Conservation (phyloP, 1,140 invertebrate genomes). For the Pachyrhynchus sulphureomaculatus region DNA sequence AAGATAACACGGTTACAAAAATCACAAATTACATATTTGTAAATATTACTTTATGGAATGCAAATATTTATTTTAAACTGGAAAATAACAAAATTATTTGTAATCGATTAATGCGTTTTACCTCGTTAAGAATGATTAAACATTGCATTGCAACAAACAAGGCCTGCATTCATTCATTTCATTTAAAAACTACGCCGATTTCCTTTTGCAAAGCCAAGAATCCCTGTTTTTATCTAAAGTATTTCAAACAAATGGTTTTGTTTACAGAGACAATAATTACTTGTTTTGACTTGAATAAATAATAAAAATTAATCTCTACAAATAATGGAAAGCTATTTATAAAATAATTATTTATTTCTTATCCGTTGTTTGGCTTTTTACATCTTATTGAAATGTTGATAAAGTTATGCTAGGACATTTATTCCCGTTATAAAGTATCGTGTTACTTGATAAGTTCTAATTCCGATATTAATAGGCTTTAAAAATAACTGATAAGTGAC, state of each 20-base stretch:
- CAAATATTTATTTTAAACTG: too few relatives aligned
- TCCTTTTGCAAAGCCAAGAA: background rate
- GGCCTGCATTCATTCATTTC: background rate
- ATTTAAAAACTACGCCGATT: background rate
- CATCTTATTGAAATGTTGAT: background rate
- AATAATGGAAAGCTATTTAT: background rate
- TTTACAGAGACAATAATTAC: background rate
- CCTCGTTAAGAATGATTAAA: too few relatives aligned
- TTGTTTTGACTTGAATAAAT: background rate
- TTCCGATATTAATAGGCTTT: background rate
- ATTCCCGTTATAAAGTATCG: background rate
- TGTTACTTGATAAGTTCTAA: background rate
- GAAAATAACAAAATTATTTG: too few relatives aligned
- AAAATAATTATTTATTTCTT: background rate
- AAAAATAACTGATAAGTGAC: too few relatives aligned
- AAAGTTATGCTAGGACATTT: background rate
- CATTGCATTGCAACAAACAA: too few relatives aligned
- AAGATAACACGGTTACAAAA: too few relatives aligned
- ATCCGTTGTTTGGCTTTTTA: background rate
- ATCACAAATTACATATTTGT: too few relatives aligned
- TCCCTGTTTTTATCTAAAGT: background rate
- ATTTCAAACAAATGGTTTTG: slow-evolving; percentile 4
- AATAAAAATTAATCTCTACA: slow-evolving; percentile 3
- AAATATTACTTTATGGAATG: too few relatives aligned
- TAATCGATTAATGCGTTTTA: too few relatives aligned